A percentile compares a stretch with the other conserved stretches of the same genome.
These are phyloP conservation scores for Rotaria macrura DNA, from an alignment of 2,888 invertebrate genomes.

Conservation along the genomic window DNA sequence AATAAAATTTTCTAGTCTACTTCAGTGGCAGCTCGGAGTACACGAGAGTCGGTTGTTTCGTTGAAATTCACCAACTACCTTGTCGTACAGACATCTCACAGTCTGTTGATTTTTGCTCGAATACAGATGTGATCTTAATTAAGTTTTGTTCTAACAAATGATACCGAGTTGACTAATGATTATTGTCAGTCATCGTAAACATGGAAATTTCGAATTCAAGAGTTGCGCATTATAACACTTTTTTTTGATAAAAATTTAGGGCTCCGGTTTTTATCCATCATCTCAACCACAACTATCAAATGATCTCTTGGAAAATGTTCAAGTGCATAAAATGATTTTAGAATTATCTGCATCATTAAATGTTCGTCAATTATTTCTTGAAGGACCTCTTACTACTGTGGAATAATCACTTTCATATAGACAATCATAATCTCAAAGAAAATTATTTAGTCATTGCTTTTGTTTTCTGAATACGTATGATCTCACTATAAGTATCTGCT, in stretches of 20 bases:
- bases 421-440: neutral
- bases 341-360: neutral
- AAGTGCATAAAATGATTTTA: neutral
- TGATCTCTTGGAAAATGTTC: conserved; percentile 16
- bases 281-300: neutral
- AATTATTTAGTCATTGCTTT: neutral
- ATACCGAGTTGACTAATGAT: no score
- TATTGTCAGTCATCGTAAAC: no score
- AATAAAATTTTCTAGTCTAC: no score
- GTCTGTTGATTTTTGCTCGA: no score
- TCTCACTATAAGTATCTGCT: neutral
- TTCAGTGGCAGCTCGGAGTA: no score
- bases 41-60: no score
- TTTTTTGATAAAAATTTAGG: neutral
- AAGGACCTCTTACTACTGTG: neutral
- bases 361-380: conserved; percentile 19
- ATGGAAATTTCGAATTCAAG: no score
- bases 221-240: no score
- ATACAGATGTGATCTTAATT: no score
- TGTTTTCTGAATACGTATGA: neutral
- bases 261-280: conserved; percentile 4
- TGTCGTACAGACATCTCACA: no score
- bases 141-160: no score
- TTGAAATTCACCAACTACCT: no score
- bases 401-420: neutral